Evolutionary conservation across 2,888 invertebrate genomes (phyloP), one percentile per base, ranked within the genome.

Genomic region (Hoplodrina blanda): DNA sequence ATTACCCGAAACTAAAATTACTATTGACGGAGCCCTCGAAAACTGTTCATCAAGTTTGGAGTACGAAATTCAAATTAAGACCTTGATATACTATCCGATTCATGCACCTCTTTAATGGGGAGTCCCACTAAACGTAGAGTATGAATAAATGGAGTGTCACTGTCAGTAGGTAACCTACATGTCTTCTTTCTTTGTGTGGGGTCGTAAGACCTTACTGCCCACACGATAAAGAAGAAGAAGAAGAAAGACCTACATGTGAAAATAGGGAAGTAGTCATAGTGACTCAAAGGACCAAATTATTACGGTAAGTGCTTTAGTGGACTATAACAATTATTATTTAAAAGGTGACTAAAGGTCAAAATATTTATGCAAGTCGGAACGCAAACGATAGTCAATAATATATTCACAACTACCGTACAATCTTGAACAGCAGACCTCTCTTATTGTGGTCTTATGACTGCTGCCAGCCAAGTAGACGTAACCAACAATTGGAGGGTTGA

Each of bases 11-110:
- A 73, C 68, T 73, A 71, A 71, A 76, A 78, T 65, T 60, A 66
- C 60, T 82, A 76, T 87, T 86, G 82, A 83, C 80, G 75, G 70
- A 85, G 84, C 84, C 81, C 86, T 89, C 80, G 74, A 85, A 87
- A 88, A 84, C 80, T 83, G 78, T 87, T 86, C 81, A 84, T 86
- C 80, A 83, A 84, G 80, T 82, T 69, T 62, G 73, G 67, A 83
- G 83, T 86, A 76, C 84, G 80, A 86, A 89, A 89, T 91, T 90
- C 85, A 89, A 91, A 92, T 91, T 85, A 88, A 88, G 86, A 85
- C 84, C 83, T 82, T 79, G 78, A 85, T 86, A 84, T 84, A 88
- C 86, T 87, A 85, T 81, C 83, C 81, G 67, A 87, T 90, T 87
- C 81, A 87, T 85, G 88, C 89, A 85, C 83, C 88, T 84, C 62